phyloP scores from a whole-genome alignment of 2,797 vertebrate genomes.

The Rhinatrema bivittatum region DNA sequence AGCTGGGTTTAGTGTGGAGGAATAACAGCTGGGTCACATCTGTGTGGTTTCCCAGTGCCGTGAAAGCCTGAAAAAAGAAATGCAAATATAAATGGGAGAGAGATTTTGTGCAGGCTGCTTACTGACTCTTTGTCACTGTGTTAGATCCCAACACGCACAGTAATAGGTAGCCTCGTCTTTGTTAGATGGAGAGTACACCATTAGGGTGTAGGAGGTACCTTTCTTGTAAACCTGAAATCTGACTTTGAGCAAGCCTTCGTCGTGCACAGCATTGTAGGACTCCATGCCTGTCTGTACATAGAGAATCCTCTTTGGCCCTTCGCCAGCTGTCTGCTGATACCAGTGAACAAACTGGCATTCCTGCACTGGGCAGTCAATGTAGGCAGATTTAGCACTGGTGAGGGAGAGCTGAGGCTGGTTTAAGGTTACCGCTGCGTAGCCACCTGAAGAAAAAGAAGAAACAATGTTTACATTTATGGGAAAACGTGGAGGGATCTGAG shows the following conservation, averaged over 20 bases:
- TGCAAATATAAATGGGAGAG: accelerated
- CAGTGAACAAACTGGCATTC: slow-evolving; percentile 18
- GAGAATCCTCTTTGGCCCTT: slow-evolving; percentile 10
- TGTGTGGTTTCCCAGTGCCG: too few relatives aligned
- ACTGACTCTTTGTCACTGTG: accelerated
- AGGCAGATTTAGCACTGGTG: not conserved
- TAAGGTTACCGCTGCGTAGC: not conserved
- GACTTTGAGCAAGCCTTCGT: not conserved
- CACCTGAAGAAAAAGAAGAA: not conserved
- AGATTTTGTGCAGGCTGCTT: not conserved
- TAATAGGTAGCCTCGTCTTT: slow-evolving; percentile 25
- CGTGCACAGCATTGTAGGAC: not conserved
- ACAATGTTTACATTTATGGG: not conserved
- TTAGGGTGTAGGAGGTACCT: not conserved
- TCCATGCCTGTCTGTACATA: not conserved
- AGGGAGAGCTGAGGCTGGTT: slow-evolving; percentile 1
- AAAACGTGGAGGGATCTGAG: not conserved
- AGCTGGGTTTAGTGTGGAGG: too few relatives aligned
- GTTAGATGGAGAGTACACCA: slow-evolving; percentile 9
- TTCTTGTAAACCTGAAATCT: not conserved
- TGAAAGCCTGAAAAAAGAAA: too few relatives aligned
- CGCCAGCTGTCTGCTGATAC: slow-evolving; percentile 22
- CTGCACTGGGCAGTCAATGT: too few relatives aligned
- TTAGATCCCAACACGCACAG: slow-evolving; percentile 10
- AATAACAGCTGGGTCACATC: too few relatives aligned